Percentiles rank a stretch among this genome's conserved stretches.
Evolutionary conservation across 2,888 invertebrate species (phyloP).

Genomic region (Allacma fusca): DNA sequence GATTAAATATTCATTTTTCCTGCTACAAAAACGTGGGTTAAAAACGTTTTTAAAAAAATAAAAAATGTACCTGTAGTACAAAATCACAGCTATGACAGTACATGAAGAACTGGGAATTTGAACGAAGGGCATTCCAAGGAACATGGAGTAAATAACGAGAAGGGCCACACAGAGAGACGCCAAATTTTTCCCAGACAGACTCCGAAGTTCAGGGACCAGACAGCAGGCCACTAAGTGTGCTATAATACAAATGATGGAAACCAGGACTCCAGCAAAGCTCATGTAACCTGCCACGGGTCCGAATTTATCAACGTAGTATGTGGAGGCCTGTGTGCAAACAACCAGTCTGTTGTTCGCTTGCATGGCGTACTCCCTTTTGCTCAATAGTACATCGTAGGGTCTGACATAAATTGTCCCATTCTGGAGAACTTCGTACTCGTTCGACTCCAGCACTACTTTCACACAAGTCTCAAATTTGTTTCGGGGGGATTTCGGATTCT

Average conservation of each 20-base stretch:
- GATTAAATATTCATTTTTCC: too few relatives aligned
- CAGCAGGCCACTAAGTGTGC: slow-evolving; percentile 66
- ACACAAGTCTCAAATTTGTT: slow-evolving; percentile 63
- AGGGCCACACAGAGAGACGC: slow-evolving; percentile 67
- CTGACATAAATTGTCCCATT: slow-evolving; percentile 64
- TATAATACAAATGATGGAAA: slow-evolving; percentile 66
- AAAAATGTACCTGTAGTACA: slow-evolving; percentile 65
- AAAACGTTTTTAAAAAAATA: too few relatives aligned
- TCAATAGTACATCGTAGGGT: slow-evolving; percentile 63
- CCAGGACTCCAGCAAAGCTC: slow-evolving; percentile 66
- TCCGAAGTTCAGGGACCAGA: slow-evolving; percentile 66
- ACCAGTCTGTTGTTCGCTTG: slow-evolving; percentile 63
- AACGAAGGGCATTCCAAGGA: slow-evolving; percentile 65
- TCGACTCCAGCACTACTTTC: slow-evolving; percentile 64
- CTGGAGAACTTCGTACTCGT: slow-evolving; percentile 63
- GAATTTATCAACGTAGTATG: slow-evolving; percentile 63
- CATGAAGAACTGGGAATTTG: slow-evolving; percentile 63
- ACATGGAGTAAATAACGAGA: slow-evolving; percentile 66
- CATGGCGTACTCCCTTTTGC: slow-evolving; percentile 62
- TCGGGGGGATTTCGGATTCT: slow-evolving; percentile 46
- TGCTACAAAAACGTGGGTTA: too few relatives aligned
- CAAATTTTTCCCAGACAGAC: slow-evolving; percentile 68
- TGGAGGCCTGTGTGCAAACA: slow-evolving; percentile 63
- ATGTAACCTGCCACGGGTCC: slow-evolving; percentile 64
- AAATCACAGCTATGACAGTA: slow-evolving; percentile 64